Evolutionary conservation across 2,888 invertebrate species (phyloP).

Genomic region (Heliconius sara): DNA sequence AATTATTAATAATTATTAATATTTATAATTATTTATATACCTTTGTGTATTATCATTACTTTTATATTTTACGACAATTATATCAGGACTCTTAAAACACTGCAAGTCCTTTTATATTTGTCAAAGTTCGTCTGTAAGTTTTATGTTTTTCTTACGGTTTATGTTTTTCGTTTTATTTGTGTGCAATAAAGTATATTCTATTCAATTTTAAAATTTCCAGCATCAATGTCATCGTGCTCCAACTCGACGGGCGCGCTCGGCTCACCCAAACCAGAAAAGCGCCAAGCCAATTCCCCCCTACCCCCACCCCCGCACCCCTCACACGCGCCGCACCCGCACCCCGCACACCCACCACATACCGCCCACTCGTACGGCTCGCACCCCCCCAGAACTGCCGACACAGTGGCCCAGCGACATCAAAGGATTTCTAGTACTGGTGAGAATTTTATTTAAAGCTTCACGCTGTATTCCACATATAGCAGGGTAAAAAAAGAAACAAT

Average conservation of each 20-base stretch:
- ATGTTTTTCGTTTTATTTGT: too few relatives aligned
- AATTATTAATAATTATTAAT: too few relatives aligned
- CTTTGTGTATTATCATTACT: too few relatives aligned
- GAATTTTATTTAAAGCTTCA: not conserved
- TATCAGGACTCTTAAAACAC: too few relatives aligned
- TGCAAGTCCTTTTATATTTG: too few relatives aligned
- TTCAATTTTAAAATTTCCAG: constrained; percentile 52
- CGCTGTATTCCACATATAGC: too few relatives aligned
- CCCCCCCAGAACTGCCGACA: constrained; percentile 44
- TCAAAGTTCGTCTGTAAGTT: too few relatives aligned
- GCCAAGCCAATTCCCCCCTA: constrained; percentile 94
- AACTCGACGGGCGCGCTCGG: constrained; percentile 90
- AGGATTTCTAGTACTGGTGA: constrained; percentile 78
- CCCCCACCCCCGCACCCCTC: constrained; percentile 88
- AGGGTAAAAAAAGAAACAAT: too few relatives aligned
- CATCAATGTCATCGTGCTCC: constrained; percentile 89
- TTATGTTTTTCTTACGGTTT: too few relatives aligned
- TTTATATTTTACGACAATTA: too few relatives aligned
- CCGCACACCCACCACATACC: constrained; percentile 68
- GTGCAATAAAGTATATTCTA: not conserved
- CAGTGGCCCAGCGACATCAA: constrained; percentile 63
- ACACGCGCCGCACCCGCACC: constrained; percentile 45
- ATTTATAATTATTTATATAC: not conserved
- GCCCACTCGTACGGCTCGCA: constrained; percentile 38
- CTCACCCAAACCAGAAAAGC: constrained; percentile 94